Evolutionary conservation across 1,140 invertebrate species (phyloP), one percentile per base, ranked within the genome.

Genomic region (Drosophila orosa): DNA sequence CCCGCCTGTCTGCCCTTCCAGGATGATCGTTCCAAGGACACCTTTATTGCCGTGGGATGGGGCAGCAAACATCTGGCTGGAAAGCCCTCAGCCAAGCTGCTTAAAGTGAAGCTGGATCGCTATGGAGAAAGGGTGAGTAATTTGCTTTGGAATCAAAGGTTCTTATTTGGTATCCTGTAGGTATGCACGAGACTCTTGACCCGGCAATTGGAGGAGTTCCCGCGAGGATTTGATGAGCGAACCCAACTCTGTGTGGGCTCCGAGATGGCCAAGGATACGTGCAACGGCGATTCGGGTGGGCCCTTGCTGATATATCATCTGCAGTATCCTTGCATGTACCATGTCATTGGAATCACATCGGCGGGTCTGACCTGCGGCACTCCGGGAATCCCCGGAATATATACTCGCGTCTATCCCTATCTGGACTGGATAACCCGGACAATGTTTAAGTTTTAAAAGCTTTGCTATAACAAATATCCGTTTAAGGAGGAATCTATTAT

Each of bases 171-270:
- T 24, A 10, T 13, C 13, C 4, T 45, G 0, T 19, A 85, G 77
- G 50, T 77, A 13, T 93, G 90, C 80, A 82, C 59, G 90, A 92
- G 17, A 50, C 75, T 42, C 79, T 72, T 50, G 66, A 50, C 62
- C 10, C 50, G 67, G 0, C 35, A 40, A 13, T 24, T 61, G 9
- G 82, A 91, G 17, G 90, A 83, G 92, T 92, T 92, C 33, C 91
- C 65, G 72, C 78, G 65, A 74, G 94, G 94, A 0, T 93, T 94
- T 17, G 39, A 92, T 13, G 72, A 90, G 1, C 85, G 92, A 0
- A 93, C 92, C 62, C 93, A 94, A 82, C 79, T 97, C n/a, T 96
- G 96, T 90, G 95, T 95, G 27, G 96, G 96, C 13, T 93, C 92
- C 22, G 91, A 94, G 22, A 85, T 85, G 52, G 47, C 74, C 6